Percentiles rank a stretch among this genome's conserved stretches.
These are phyloP conservation scores for Carterocephalus palaemon DNA, from an alignment of 2,888 invertebrate genomes.

Conservation along the genomic window DNA sequence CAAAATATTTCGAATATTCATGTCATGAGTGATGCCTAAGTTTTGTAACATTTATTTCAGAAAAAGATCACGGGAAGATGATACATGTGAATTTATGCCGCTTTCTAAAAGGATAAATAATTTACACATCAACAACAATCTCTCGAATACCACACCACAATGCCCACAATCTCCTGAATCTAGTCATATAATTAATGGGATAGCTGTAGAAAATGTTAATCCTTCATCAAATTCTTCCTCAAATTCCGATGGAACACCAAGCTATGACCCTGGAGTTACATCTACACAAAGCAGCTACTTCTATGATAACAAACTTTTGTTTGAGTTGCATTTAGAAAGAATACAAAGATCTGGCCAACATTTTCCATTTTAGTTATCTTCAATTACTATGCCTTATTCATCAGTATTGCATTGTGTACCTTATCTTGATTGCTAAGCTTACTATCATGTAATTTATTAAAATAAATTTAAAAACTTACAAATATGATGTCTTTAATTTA, in stretches of 20 bases:
- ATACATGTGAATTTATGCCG: conserved; percentile 89
- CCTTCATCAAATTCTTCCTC: conserved; percentile 55
- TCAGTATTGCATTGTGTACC: conserved; percentile 45
- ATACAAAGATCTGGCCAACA: conserved; percentile 82
- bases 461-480: conserved; percentile 39
- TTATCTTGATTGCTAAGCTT: conserved; percentile 47
- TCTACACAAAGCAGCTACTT: conserved; percentile 90
- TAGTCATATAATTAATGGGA: conserved; percentile 45
- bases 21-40: too few species aligned
- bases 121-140: conserved; percentile 85
- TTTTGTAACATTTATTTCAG: conserved; percentile 67
- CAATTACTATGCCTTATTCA: conserved; percentile 26
- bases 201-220: conserved; percentile 52
- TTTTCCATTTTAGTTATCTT: conserved; percentile 56
- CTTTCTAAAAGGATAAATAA: conserved; percentile 94
- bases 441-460: conserved; percentile 45
- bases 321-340: conserved; percentile 90
- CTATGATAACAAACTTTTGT: conserved; percentile 91
- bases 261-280: conserved; percentile 87
- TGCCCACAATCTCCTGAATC: conserved; percentile 47
- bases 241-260: conserved; percentile 61
- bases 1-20: too few species aligned
- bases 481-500: conserved; percentile 30
- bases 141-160: conserved; percentile 42
- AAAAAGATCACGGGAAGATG: conserved; percentile 88